These are phyloP conservation scores for Araneus ventricosus DNA, from an alignment of 1,140 invertebrate species.

Conservation along the genomic window DNA sequence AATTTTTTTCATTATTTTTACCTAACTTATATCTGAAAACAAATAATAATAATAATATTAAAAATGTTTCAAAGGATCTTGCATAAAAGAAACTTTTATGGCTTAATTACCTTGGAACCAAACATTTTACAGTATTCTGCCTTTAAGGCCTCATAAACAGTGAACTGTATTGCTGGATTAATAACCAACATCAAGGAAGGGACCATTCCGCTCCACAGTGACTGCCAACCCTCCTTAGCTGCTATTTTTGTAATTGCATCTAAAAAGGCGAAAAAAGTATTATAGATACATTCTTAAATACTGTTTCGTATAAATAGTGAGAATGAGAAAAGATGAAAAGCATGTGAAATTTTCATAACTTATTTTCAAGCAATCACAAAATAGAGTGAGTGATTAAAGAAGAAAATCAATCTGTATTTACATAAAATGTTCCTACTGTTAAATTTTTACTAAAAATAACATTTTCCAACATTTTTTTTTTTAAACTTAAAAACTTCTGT, in stretches of 20 bases:
- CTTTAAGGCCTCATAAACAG: conserved; percentile 93
- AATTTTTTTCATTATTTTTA: too few relatives aligned
- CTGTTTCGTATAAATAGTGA: background rate
- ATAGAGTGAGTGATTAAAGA: too few relatives aligned
- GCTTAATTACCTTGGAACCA: background rate
- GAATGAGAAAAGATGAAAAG: background rate
- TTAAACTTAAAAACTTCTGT: too few relatives aligned
- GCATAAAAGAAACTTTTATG: too few relatives aligned
- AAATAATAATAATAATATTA: too few relatives aligned
- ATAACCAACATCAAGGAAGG: conserved; percentile 91
- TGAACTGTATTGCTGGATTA: conserved; percentile 95
- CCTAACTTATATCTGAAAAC: too few relatives aligned
- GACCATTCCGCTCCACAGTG: conserved; percentile 89
- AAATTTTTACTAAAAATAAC: too few relatives aligned
- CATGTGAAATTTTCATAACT: background rate
- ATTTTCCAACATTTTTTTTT: too few relatives aligned
- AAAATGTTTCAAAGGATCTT: too few relatives aligned
- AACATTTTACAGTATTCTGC: conserved; percentile 80
- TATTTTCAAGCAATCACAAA: background rate
- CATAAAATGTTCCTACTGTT: too few relatives aligned
- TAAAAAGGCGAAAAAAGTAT: background rate
- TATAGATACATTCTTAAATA: background rate
- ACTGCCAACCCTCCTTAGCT: conserved; percentile 85
- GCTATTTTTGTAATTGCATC: conserved; percentile 84
- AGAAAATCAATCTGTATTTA: too few relatives aligned